phyloP scores from a whole-genome alignment of 2,797 vertebrate genomes.

The Anniella stebbinsi region DNA sequence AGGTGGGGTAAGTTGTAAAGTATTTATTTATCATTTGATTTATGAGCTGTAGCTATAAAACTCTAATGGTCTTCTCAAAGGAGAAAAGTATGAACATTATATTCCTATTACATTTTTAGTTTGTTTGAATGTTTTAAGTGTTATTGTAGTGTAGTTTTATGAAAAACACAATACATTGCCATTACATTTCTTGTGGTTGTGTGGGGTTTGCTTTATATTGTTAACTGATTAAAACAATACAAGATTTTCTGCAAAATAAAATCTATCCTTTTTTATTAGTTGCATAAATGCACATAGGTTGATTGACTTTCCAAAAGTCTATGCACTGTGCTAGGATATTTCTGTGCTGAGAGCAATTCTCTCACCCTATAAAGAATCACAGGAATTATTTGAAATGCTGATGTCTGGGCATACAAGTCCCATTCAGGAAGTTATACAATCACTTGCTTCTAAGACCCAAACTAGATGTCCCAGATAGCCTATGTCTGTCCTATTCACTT shows the following conservation, averaged over 20 bases:
- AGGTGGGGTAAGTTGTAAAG: slow-evolving; percentile 89
- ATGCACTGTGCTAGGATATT: neutral
- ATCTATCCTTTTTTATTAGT: neutral
- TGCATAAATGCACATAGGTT: neutral
- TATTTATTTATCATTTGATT: neutral
- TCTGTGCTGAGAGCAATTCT: neutral
- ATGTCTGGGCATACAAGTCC: neutral
- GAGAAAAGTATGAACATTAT: neutral
- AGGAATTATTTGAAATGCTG: neutral
- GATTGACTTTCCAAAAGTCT: neutral
- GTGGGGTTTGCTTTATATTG: neutral
- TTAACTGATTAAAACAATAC: neutral
- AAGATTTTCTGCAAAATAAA: neutral
- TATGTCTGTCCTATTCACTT: neutral
- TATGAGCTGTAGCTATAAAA: fast-evolving
- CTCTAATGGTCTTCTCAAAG: neutral
- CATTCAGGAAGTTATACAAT: neutral
- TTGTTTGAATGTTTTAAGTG: neutral
- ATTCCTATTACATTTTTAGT: neutral
- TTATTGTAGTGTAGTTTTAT: neutral
- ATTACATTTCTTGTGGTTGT: neutral
- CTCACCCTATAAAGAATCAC: neutral
- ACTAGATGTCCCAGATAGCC: neutral
- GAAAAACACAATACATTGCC: too few relatives aligned
- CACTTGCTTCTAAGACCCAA: neutral